Conservation (phyloP, 2,797 vertebrate species). For the Trachurus trachurus region DNA sequence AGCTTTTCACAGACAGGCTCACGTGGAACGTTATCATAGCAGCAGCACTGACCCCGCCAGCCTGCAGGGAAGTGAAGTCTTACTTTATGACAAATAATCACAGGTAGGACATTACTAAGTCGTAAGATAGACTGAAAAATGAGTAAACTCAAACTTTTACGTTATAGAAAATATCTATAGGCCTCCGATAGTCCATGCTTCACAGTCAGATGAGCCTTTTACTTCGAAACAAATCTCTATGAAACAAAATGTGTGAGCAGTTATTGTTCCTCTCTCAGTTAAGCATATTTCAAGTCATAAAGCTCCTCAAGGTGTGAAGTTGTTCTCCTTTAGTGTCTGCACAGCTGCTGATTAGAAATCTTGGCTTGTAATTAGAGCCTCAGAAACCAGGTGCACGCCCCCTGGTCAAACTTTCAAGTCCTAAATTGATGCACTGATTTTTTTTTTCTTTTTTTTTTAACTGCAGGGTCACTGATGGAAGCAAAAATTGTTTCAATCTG, state of each 20-base stretch:
- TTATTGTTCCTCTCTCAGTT: slow-evolving; percentile 17
- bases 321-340: slow-evolving; percentile 19
- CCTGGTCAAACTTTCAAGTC: slow-evolving; percentile 36
- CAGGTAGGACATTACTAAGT: too few species aligned
- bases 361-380: slow-evolving; percentile 60
- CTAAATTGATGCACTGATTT: slow-evolving; percentile 10
- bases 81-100: neutral
- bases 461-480: slow-evolving; percentile 8
- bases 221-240: neutral
- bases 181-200: too few species aligned
- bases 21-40: slow-evolving; percentile 35
- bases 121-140: neutral
- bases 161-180: neutral
- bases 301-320: slow-evolving; percentile 70
- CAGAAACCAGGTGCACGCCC: slow-evolving; percentile 64
- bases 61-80: slow-evolving; percentile 30
- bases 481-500: slow-evolving; percentile 69
- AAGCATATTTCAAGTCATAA: slow-evolving; percentile 33
- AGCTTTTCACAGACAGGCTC: slow-evolving; percentile 48
- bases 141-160: neutral
- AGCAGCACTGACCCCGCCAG: slow-evolving; percentile 24
- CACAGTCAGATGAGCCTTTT: too few species aligned
- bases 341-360: slow-evolving; percentile 57
- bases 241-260: neutral
- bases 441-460: neutral